Evolutionary conservation across 1,140 invertebrate species (phyloP).

Genomic region (Heliothis subflexa): DNA sequence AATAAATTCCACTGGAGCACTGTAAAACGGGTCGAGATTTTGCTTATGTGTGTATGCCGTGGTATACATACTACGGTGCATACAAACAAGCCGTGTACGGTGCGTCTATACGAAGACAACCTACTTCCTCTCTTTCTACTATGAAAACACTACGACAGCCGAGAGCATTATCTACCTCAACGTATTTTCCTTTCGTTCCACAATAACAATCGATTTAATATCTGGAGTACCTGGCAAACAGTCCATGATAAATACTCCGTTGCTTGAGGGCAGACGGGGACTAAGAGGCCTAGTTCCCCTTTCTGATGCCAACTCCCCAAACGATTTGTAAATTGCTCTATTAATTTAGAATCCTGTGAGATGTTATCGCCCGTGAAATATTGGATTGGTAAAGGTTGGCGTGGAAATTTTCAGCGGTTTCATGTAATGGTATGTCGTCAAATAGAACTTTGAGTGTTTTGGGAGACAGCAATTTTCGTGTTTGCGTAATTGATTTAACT

Average conservation of each 20-base stretch:
- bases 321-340: slow-evolving; percentile 58
- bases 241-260: slow-evolving; percentile 43
- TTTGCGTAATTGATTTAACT: too few species aligned
- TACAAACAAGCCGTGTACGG: too few species aligned
- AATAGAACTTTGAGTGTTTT: background rate
- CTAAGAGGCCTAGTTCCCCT: background rate
- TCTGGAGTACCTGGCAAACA: slow-evolving; percentile 25
- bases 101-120: too few species aligned
- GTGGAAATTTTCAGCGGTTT: background rate
- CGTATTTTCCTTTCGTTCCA: slow-evolving; percentile 29
- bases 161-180: slow-evolving; percentile 27
- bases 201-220: slow-evolving; percentile 35
- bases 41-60: too few species aligned
- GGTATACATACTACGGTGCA: too few species aligned
- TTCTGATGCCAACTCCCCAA: slow-evolving; percentile 42
- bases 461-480: background rate
- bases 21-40: too few species aligned
- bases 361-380: slow-evolving; percentile 56
- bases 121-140: too few species aligned
- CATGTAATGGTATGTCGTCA: background rate
- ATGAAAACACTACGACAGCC: background rate
- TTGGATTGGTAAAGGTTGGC: slow-evolving; percentile 22
- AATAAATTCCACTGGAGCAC: too few species aligned
- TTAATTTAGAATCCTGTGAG: slow-evolving; percentile 54
- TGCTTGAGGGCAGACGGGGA: slow-evolving; percentile 8